Percentiles rank a stretch among this genome's conserved stretches.
Conservation (phyloP, 2,113 vertebrate species). For the Mystacornis crossleyi region DNA sequence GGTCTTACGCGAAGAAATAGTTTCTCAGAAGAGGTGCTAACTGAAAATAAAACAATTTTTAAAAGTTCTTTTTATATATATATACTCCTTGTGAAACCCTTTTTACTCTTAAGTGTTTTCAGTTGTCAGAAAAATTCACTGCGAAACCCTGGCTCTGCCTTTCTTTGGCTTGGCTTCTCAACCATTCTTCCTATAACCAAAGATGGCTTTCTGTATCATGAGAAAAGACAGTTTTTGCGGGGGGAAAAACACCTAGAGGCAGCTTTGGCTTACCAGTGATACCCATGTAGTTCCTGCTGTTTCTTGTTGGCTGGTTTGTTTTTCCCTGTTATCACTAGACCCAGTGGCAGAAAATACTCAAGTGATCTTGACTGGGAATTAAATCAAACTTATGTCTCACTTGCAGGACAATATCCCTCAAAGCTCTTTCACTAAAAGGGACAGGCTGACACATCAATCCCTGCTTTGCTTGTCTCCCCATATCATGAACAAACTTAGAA, state of each 20-base stretch:
- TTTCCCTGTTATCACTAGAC: not conserved
- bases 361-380: not conserved
- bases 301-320: not conserved
- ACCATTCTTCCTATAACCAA: not conserved
- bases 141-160: not conserved
- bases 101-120: not conserved
- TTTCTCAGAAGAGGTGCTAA: not conserved
- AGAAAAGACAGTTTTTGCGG: not conserved
- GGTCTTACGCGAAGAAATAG: not conserved
- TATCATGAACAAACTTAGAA: not conserved
- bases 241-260: not conserved
- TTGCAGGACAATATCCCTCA: not conserved
- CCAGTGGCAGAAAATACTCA: not conserved
- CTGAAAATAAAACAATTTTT: not conserved
- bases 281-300: not conserved
- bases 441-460: not conserved
- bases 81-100: not conserved
- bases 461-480: not conserved
- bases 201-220: not conserved
- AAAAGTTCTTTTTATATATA: not conserved
- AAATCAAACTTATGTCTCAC: not conserved
- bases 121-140: not conserved
- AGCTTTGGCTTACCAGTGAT: not conserved
- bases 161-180: not conserved
- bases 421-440: not conserved